phyloP scores from a whole-genome alignment of 2,113 vertebrate species.

The Psittacula cyanocephala region DNA sequence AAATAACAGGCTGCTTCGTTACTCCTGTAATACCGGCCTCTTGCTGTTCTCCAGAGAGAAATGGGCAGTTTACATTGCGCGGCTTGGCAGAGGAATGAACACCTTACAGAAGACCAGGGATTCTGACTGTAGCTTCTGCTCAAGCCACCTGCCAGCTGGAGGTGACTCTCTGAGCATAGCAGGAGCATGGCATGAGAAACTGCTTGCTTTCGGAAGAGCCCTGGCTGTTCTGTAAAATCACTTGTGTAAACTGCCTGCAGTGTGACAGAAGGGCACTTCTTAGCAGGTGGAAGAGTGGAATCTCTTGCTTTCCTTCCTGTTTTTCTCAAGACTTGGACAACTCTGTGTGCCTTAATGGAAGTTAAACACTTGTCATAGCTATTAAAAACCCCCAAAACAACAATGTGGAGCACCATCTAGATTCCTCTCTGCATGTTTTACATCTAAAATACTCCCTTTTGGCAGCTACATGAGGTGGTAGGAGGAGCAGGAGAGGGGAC shows the following conservation, averaged over 20 bases:
- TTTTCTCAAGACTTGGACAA: not conserved
- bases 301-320: not conserved
- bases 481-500: not conserved
- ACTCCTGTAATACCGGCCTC: not conserved
- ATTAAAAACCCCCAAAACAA: not conserved
- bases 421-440: not conserved
- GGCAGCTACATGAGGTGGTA: not conserved
- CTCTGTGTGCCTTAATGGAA: not conserved
- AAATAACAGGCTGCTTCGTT: not conserved
- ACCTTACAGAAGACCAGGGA: not conserved
- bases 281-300: not conserved
- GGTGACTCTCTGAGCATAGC: not conserved
- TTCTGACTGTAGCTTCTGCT: not conserved
- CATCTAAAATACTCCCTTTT: not conserved
- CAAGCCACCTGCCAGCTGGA: not conserved
- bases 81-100: not conserved
- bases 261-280: not conserved
- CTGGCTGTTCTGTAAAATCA: not conserved
- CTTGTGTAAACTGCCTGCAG: not conserved
- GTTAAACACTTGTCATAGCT: not conserved
- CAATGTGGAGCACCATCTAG: not conserved
- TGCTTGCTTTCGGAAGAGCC: not conserved
- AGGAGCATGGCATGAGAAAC: not conserved
- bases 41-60: not conserved
- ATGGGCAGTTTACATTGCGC: not conserved